Evolutionary conservation across 2,797 vertebrate genomes (phyloP), one percentile per base, ranked within the genome.

Genomic region (Glyptemys insculpta): DNA sequence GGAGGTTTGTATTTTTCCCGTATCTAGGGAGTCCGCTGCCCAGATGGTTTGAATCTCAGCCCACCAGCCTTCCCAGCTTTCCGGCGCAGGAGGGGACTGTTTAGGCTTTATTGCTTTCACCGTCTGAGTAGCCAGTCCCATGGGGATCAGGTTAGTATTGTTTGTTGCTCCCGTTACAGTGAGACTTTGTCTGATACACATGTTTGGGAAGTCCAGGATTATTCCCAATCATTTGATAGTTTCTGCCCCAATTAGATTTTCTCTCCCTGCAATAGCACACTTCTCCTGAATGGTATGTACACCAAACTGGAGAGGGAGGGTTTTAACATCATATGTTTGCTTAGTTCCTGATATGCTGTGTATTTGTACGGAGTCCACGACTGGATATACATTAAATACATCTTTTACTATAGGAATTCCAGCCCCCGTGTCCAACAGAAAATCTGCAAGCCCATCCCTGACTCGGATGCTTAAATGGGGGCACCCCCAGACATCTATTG

Each of bases 361-460:
- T 9, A n/a, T 65, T 8, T n/a, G 31, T 65, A n/a, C 0, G 1
- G 59, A 18, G 4, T 10, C 15, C 34, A 65, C 4, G 2, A 34
- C 4, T n/a, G 34, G 34, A 65, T n/a, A 19, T 9, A 18, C 8
- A 68, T 65, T 18, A n/a, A n/a, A 65, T 18, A 18, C 4, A 10
- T 68, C 18, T 68, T 68, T 68, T 37, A 68, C 18, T 10, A 68
- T 21, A 21, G 62, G 34, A 9, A n/a, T 37, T 21, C 34, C 62
- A n/a, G 18, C 34, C 34, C 34, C 62, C 5, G 3, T 10, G 18
- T 37, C 34, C 16, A n/a, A 10, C 16, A 68, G 18, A 68, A 68
- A 68, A 37, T 21, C 29, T 34, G 7, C n/a, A 37, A 65, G 34
- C 62, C 34, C 34, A 5, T 18, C 62, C 62, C 34, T 5, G 15